Conservation (phyloP, 2,797 vertebrate species). For the Scarus forsteni region DNA sequence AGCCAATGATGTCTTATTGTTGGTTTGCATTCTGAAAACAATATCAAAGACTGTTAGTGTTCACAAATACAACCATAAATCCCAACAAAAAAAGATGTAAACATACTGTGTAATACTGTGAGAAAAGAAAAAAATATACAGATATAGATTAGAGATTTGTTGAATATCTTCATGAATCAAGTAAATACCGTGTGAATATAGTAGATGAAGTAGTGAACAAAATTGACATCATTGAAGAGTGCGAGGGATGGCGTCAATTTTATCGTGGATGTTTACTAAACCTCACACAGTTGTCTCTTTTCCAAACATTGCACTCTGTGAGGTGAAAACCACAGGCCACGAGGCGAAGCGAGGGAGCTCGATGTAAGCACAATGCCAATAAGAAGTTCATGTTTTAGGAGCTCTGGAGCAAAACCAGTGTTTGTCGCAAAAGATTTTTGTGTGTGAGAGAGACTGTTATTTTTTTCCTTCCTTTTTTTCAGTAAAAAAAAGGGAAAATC, state of each 20-base stretch:
- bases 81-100: slow-evolving; percentile 71
- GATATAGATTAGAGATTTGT: slow-evolving; percentile 83
- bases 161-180: slow-evolving; percentile 85
- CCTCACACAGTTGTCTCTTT: slow-evolving; percentile 78
- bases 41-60: slow-evolving; percentile 84
- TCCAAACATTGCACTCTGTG: slow-evolving; percentile 79
- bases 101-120: slow-evolving; percentile 85
- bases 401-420: slow-evolving; percentile 78
- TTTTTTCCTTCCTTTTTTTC: slow-evolving; percentile 78
- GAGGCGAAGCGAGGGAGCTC: slow-evolving; percentile 53
- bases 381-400: slow-evolving; percentile 75
- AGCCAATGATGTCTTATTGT: slow-evolving; percentile 77
- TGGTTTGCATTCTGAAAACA: slow-evolving; percentile 80
- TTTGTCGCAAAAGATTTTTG: slow-evolving; percentile 79
- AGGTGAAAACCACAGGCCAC: slow-evolving; percentile 69
- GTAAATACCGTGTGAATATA: slow-evolving; percentile 86
- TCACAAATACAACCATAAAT: slow-evolving; percentile 77
- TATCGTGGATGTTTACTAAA: slow-evolving; percentile 79
- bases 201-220: slow-evolving; percentile 83
- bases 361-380: slow-evolving; percentile 83
- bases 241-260: slow-evolving; percentile 76
- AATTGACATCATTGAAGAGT: slow-evolving; percentile 78
- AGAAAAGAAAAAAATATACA: slow-evolving; percentile 82
- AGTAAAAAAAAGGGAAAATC: slow-evolving; percentile 73
- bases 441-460: slow-evolving; percentile 87